Conservation (phyloP, 2,888 invertebrate genomes). For the Dinocampus coccinellae region DNA sequence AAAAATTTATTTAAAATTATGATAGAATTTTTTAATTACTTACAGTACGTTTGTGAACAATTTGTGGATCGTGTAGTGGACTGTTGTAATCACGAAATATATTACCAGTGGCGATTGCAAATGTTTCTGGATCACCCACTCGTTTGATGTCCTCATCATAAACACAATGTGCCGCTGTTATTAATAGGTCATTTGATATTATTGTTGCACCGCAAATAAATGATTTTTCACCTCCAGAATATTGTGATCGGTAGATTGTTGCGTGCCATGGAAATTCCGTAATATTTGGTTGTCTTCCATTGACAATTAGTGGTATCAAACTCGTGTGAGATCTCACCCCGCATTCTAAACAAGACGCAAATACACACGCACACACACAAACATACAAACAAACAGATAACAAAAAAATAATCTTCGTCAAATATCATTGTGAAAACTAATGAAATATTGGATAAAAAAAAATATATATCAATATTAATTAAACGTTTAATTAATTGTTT, state of each 20-base stretch:
- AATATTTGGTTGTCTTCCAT: constrained; percentile 55
- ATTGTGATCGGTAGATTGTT: constrained; percentile 56
- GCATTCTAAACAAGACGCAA: constrained; percentile 65
- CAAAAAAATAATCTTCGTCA: no score
- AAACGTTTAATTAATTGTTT: no score
- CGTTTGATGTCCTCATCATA: constrained; percentile 53
- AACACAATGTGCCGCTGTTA: constrained; percentile 70
- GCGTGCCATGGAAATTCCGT: constrained; percentile 68
- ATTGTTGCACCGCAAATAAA: constrained; percentile 68
- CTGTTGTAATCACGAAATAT: constrained; percentile 58
- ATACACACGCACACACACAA: constrained; percentile 21
- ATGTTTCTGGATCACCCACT: constrained; percentile 46
- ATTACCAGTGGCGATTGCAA: constrained; percentile 63
- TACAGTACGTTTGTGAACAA: constrained; percentile 52
- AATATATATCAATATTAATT: no score
- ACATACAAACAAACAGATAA: no score
- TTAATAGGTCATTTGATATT: constrained; percentile 59
- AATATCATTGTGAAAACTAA: no score
- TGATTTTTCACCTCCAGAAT: constrained; percentile 42
- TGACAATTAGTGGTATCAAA: constrained; percentile 53
- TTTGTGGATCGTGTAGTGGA: constrained; percentile 43
- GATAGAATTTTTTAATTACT: constrained; percentile 19
- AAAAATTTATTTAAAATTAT: neutral
- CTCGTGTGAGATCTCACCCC: constrained; percentile 49
- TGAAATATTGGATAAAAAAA: no score